These are phyloP conservation scores for Tokudaia tokunoshimensis DNA, from an alignment of 2,797 vertebrate genomes.

Conservation along the genomic window DNA sequence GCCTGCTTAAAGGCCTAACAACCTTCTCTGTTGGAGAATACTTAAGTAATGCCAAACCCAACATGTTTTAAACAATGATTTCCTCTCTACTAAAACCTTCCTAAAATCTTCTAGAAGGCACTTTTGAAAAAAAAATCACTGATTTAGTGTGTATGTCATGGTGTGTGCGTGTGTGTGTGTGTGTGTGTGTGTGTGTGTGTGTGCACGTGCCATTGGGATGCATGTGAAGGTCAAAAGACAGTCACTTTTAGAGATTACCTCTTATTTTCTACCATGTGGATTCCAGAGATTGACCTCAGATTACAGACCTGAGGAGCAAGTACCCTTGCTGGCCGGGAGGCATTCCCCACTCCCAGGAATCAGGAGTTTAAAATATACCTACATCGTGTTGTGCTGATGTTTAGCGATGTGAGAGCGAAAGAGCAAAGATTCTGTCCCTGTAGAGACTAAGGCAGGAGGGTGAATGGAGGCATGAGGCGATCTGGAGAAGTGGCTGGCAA, in stretches of 20 bases:
- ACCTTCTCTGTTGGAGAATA: not conserved
- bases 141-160: not conserved
- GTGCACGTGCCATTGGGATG: no score
- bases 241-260: not conserved
- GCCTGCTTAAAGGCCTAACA: conserved; percentile 3
- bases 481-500: not conserved
- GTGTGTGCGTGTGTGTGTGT: not conserved
- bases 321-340: not conserved
- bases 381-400: not conserved
- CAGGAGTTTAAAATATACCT: not conserved
- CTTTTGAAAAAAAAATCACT: not conserved
- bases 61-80: conserved; percentile 6
- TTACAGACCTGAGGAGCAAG: not conserved
- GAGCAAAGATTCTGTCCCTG: not conserved
- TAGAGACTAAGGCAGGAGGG: not conserved
- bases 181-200: not conserved
- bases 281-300: not conserved
- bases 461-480: not conserved
- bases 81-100: not conserved
- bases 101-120: not conserved
- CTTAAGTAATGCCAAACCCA: conserved; percentile 31
- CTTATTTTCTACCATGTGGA: not conserved
- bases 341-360: not conserved
- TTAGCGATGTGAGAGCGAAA: not conserved
- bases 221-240: not conserved